These are phyloP conservation scores for Micromesistius poutassou DNA, from an alignment of 2,797 vertebrate species.

Conservation along the genomic window DNA sequence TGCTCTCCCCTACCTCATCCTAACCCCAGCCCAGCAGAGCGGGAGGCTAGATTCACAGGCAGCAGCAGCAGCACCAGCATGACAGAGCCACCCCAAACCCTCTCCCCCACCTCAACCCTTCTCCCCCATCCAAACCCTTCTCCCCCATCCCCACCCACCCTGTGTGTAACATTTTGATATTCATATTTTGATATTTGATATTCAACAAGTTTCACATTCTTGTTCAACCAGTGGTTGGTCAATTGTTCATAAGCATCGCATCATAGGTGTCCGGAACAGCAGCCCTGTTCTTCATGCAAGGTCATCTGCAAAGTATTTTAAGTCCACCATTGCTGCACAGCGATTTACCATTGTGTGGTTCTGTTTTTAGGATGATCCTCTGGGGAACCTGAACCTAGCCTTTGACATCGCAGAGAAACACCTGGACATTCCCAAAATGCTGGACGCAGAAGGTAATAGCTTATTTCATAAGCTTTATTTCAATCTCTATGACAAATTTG, in stretches of 20 bases:
- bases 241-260: slow-evolving; percentile 21
- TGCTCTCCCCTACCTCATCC: slow-evolving; percentile 11
- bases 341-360: slow-evolving; percentile 53
- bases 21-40: slow-evolving; percentile 37
- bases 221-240: neutral
- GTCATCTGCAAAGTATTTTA: slow-evolving; percentile 51
- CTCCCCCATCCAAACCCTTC: no score
- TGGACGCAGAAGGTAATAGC: slow-evolving; percentile 92
- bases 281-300: slow-evolving; percentile 43
- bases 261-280: neutral
- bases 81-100: slow-evolving; percentile 50
- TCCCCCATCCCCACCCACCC: slow-evolving; percentile 29
- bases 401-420: slow-evolving; percentile 99
- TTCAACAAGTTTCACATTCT: neutral
- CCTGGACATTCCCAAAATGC: slow-evolving; percentile 98
- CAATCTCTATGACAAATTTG: neutral
- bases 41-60: slow-evolving; percentile 40
- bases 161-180: no score
- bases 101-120: neutral
- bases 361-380: slow-evolving; percentile 87
- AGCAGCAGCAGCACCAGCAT: slow-evolving; percentile 57
- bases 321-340: slow-evolving; percentile 47
- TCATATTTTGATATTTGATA: no score
- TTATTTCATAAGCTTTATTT: neutral
- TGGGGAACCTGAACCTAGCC: slow-evolving; percentile 96